Evolutionary conservation across 2,113 vertebrate species (phyloP).

Genomic region (Aramus guarauna): DNA sequence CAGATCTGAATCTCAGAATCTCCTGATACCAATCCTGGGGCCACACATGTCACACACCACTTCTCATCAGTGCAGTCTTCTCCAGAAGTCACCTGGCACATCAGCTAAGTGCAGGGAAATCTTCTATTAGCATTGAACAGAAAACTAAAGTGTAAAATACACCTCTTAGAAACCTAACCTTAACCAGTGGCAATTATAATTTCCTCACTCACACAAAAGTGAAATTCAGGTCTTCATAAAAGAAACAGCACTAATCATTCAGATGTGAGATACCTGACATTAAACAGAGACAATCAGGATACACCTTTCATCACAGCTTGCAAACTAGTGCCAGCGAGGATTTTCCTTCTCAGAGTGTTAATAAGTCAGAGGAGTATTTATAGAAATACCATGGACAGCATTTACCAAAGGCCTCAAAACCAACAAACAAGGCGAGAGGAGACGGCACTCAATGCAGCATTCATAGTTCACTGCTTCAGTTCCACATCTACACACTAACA

Average conservation of each 20-base stretch:
- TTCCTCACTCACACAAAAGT: background rate
- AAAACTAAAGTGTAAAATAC: background rate
- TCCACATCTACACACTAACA: background rate
- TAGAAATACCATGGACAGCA: background rate
- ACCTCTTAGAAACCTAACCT: background rate
- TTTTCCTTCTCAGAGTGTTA: background rate
- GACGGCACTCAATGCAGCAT: background rate
- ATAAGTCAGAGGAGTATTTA: constrained; percentile 30
- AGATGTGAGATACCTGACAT: background rate
- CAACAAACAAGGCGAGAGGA: background rate
- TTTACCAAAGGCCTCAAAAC: background rate
- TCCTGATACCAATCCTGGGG: background rate
- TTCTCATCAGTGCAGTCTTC: background rate
- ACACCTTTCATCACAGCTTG: constrained; percentile 9
- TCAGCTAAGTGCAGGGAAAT: background rate
- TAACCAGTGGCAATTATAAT: background rate
- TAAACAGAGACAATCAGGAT: background rate
- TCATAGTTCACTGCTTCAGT: background rate
- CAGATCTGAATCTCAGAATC: too few relatives aligned
- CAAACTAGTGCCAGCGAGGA: background rate
- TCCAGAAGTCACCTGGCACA: background rate
- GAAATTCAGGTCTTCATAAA: background rate
- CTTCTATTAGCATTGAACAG: background rate
- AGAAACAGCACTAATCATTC: background rate
- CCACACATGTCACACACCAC: too few relatives aligned